These are phyloP conservation scores for Trichonephila inaurata DNA, from an alignment of 1,140 invertebrate species.

Conservation along the genomic window DNA sequence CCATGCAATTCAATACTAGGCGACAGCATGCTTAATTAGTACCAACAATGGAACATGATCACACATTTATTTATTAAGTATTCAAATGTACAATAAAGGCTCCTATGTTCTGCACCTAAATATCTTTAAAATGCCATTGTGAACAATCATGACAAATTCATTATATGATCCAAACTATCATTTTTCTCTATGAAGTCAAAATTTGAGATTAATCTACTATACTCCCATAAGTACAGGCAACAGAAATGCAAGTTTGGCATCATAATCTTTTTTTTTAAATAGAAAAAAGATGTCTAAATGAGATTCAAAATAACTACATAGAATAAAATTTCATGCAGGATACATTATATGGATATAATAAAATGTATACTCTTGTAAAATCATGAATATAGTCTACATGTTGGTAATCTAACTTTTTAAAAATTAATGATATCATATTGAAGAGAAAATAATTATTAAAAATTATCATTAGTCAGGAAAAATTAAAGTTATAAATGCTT, in stretches of 20 bases:
- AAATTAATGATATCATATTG: too few species aligned
- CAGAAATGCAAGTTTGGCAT: constrained; percentile 26
- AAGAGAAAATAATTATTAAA: too few species aligned
- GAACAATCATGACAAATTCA: constrained; percentile 28
- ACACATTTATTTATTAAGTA: constrained; percentile 55
- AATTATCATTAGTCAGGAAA: too few species aligned
- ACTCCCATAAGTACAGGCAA: not conserved
- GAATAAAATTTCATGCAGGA: not conserved
- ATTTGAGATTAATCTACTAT: not conserved
- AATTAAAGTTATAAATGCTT: too few species aligned
- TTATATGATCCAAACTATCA: constrained; percentile 6
- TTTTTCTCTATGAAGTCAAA: constrained; percentile 26
- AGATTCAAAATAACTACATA: not conserved
- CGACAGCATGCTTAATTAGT: constrained; percentile 49
- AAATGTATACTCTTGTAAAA: not conserved
- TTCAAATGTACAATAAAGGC: constrained; percentile 54
- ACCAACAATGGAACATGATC: constrained; percentile 60
- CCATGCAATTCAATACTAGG: constrained; percentile 63
- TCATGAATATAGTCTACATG: not conserved
- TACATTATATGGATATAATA: too few species aligned
- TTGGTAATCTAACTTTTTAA: not conserved
- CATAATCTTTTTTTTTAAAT: not conserved
- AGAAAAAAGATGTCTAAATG: not conserved
- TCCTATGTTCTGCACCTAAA: constrained; percentile 66
- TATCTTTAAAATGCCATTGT: constrained; percentile 27